Base-by-base conservation (phyloP, 2,113 vertebrate genomes). In the Charadrius vociferus region DNA sequence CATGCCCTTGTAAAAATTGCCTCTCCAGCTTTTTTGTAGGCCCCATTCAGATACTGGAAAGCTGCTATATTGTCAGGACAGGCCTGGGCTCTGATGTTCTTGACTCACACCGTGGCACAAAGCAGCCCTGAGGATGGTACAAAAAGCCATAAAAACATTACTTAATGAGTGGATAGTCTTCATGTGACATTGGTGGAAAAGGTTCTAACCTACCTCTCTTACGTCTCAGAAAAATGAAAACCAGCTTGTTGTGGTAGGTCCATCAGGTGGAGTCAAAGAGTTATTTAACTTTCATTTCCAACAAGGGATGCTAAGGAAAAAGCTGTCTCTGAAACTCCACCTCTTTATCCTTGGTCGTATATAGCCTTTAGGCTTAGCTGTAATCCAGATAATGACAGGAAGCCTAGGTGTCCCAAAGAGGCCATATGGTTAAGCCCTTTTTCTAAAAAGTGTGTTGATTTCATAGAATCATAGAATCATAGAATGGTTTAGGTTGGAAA, bases 221-320 rank as follows among this genome's bases (percentile, higher is more conserved):
- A 49, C 12, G 19, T 55, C 10, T 11, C 26, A 55, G 39, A 17
- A 59, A 66, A 71, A 59, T 29, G 26, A 53, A 36, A 36, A 66
- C 6, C 14, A 74, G 14, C 6, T 0, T 7, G 0, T 9, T 45
- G 37, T 58, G 30, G 21, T 58, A 32, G 14, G 16, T 75, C 13
- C 29, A 16, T 68, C 26, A 74, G 37, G 18, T 6, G 87, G 21
- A 77, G 11, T 3, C 7, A 27, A 36, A 85, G 11, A 85, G 13
- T 34, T 24, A 29, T 47, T 72, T 61, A 56, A 58, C 1, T 7
- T 2, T 12, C 39, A 7, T 77, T 87, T 93, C 41, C 27, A 68
- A 27, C 2, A 27, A 13, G 18, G 3, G 45, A 65, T 24, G 7
- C 12, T 62, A 24, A 74, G 7, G 14, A 75, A 29, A 63, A 74